phyloP scores from a whole-genome alignment of 2,113 vertebrate species.

The Jaculus jaculus region DNA sequence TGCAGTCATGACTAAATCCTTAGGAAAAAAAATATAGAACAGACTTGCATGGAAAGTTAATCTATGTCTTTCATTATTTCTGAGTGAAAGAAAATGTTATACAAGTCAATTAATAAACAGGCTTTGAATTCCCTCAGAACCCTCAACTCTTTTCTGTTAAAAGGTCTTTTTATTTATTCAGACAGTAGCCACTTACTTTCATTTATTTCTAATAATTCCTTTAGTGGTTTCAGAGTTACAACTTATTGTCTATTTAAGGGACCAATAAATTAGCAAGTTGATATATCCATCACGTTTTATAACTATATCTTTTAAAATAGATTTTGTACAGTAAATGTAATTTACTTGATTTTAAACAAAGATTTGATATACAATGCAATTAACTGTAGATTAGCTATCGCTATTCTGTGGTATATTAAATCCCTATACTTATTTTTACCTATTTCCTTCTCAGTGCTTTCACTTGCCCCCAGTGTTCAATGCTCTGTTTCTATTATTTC shows the following conservation, averaged over 20 bases:
- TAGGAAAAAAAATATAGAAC: background rate
- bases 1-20: background rate
- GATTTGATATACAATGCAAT: background rate
- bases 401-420: background rate
- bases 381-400: no score
- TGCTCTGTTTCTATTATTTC: no score
- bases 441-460: fast-evolving
- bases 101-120: background rate
- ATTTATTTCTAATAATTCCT: background rate
- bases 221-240: background rate
- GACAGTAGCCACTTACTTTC: background rate
- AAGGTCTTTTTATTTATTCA: background rate
- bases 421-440: no score
- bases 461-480: background rate
- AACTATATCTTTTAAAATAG: background rate
- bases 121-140: background rate
- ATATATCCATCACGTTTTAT: background rate
- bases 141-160: background rate
- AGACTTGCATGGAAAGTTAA: background rate
- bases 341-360: background rate
- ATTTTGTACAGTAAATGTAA: background rate
- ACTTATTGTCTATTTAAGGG: background rate
- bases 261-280: background rate
- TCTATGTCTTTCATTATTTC: background rate
- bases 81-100: background rate